phyloP scores from a whole-genome alignment of 2,113 vertebrate species.

The Aptenodytes forsteri region DNA sequence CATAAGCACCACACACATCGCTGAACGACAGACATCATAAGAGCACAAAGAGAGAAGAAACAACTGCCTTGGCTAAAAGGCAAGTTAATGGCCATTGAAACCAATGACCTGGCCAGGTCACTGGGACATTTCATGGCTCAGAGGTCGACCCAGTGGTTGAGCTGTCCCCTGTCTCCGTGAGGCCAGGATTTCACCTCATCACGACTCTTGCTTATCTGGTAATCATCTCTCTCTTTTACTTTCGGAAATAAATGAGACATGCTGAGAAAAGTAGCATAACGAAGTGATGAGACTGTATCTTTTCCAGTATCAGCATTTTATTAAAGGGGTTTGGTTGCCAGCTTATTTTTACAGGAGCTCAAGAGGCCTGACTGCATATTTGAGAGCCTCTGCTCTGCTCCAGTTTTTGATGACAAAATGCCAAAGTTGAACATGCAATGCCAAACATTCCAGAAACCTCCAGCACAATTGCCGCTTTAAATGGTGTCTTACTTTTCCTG shows the following conservation, averaged over 20 bases:
- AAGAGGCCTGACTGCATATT: constrained; percentile 1
- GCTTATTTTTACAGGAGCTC: constrained; percentile 60
- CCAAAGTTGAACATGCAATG: constrained; percentile 19
- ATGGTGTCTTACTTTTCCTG: constrained; percentile 36
- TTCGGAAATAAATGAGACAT: constrained; percentile 13
- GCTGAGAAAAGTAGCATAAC: constrained; percentile 48
- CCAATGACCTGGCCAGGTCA: not conserved
- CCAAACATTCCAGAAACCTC: constrained; percentile 46
- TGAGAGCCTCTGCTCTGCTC: not conserved
- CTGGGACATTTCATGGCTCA: not conserved
- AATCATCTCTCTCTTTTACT: not conserved
- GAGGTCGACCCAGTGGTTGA: not conserved
- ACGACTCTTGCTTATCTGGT: not conserved
- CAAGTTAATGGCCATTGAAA: not conserved
- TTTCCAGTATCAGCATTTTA: constrained; percentile 55
- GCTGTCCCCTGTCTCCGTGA: not conserved
- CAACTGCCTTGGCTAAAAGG: not conserved
- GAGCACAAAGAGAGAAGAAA: not conserved
- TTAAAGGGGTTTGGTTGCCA: constrained; percentile 36
- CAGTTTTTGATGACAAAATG: constrained; percentile 45
- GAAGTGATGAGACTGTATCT: constrained; percentile 19
- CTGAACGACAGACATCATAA: not conserved
- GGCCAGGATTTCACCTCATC: not conserved
- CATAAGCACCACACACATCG: not conserved
- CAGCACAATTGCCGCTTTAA: constrained; percentile 13